Conservation (phyloP, 2,888 invertebrate genomes). For the Euphydryas editha region DNA sequence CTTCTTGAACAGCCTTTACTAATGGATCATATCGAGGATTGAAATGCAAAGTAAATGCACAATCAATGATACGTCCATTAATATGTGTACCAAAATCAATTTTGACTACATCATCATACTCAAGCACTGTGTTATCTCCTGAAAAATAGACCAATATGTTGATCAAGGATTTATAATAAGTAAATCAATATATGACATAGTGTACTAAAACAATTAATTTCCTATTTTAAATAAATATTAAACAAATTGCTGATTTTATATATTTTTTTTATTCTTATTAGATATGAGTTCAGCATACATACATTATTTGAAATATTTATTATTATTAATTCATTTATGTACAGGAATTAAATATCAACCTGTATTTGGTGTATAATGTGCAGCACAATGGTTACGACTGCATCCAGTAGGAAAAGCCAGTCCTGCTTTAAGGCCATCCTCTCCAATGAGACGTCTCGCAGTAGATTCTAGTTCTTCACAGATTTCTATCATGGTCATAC, state of each 20-base stretch:
- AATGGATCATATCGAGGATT: conserved; percentile 98
- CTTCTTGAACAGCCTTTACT: conserved; percentile 97
- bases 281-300: too few species aligned
- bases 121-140: conserved; percentile 96
- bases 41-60: conserved; percentile 98
- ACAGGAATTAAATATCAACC: conserved; percentile 71
- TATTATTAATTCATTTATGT: too few species aligned
- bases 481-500: conserved; percentile 99
- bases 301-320: too few species aligned
- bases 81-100: conserved; percentile 99
- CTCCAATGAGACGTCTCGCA: conserved; percentile 95
- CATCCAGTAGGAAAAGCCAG: conserved; percentile 98
- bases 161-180: too few species aligned
- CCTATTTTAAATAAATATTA: too few species aligned
- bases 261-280: too few species aligned
- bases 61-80: conserved; percentile 99
- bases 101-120: conserved; percentile 98
- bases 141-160: conserved; percentile 10
- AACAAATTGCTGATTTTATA: too few species aligned
- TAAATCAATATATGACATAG: too few species aligned
- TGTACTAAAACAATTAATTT: too few species aligned
- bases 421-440: conserved; percentile 97
- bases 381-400: conserved; percentile 99
- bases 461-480: conserved; percentile 98
- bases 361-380: conserved; percentile 99